phyloP scores from a whole-genome alignment of 2,888 invertebrate species.

The Morinoia aosen region DNA sequence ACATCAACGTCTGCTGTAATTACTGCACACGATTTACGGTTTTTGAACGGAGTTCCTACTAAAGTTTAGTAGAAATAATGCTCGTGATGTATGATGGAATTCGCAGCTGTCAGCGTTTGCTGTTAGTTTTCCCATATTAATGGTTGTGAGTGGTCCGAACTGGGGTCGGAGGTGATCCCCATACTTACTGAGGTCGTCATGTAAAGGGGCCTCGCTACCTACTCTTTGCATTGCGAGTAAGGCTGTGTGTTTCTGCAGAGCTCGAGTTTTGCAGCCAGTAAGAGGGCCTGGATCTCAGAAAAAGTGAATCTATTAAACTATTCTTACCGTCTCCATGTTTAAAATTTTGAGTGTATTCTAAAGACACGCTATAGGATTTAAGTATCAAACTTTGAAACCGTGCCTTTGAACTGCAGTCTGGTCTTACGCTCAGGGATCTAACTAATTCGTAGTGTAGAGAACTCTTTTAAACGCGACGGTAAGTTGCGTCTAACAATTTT shows the following conservation, averaged over 20 bases:
- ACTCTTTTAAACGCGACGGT: too few relatives aligned
- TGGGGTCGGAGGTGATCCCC: background rate
- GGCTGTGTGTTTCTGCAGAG: background rate
- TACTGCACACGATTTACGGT: conserved; percentile 51
- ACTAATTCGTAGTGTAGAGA: too few relatives aligned
- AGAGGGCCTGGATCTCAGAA: too few relatives aligned
- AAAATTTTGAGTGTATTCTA: too few relatives aligned
- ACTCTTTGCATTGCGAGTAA: background rate
- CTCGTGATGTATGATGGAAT: conserved; percentile 42
- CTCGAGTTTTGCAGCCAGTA: too few relatives aligned
- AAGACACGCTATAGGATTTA: too few relatives aligned
- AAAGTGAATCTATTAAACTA: too few relatives aligned
- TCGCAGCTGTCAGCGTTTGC: conserved; percentile 29
- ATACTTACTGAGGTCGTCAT: background rate
- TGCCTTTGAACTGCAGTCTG: too few relatives aligned
- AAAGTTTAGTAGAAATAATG: conserved; percentile 49
- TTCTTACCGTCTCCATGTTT: too few relatives aligned
- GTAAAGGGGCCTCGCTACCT: background rate
- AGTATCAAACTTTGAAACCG: too few relatives aligned
- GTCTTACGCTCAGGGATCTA: too few relatives aligned
- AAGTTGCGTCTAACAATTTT: too few relatives aligned
- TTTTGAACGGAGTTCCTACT: conserved; percentile 37
- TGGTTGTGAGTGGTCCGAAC: background rate
- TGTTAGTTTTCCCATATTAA: conserved; percentile 24
- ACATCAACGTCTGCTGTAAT: conserved; percentile 51